Evolutionary conservation across 1,140 invertebrate species (phyloP).

Genomic region (Eupeodes corollae): DNA sequence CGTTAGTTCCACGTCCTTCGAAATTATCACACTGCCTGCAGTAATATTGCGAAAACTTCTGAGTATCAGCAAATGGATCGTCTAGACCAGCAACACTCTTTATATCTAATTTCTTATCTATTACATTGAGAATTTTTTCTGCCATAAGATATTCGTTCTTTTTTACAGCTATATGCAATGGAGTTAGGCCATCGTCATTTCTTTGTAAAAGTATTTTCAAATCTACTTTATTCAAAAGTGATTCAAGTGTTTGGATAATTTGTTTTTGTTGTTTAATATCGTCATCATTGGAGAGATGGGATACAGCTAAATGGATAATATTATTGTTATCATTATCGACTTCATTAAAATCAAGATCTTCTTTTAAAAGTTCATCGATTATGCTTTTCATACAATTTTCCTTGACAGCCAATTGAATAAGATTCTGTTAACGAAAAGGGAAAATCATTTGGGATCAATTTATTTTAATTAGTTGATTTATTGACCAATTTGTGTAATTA

Average conservation of each 20-base stretch:
- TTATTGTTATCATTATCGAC: constrained; percentile 25
- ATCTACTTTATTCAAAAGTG: constrained; percentile 18
- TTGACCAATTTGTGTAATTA: too few species aligned
- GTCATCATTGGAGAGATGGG: constrained; percentile 9
- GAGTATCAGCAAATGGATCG: too few species aligned
- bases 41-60: too few species aligned
- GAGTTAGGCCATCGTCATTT: constrained; percentile 31
- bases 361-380: constrained; percentile 11
- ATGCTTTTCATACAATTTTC: constrained; percentile 17
- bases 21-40: neutral
- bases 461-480: too few species aligned
- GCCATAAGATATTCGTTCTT: constrained; percentile 21
- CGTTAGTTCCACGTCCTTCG: neutral
- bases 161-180: constrained; percentile 21
- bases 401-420: constrained; percentile 20
- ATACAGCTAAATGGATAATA: constrained; percentile 21
- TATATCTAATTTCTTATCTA: constrained; percentile 16
- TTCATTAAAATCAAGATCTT: constrained; percentile 12
- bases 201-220: constrained; percentile 17
- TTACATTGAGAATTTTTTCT: constrained; percentile 18
- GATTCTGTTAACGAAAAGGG: constrained; percentile 12
- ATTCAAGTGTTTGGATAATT: constrained; percentile 10
- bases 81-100: too few species aligned
- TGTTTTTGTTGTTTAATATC: constrained; percentile 9
- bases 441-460: too few species aligned